phyloP scores from a whole-genome alignment of 2,888 invertebrate genomes.

The Frankliniella intonsa region DNA sequence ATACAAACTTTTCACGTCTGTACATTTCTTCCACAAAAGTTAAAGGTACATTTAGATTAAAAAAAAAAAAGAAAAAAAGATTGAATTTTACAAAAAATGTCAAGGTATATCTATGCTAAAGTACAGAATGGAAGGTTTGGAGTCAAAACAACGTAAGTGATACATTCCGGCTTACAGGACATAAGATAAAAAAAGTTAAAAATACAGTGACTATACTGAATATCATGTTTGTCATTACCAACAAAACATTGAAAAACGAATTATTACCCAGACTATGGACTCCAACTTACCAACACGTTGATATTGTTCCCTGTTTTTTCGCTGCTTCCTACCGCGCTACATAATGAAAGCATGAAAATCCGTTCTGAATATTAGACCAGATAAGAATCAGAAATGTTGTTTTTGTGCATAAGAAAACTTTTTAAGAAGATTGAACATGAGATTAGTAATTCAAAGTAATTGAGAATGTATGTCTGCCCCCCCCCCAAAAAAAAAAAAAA shows the following conservation, averaged over 20 bases:
- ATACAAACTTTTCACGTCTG: no score
- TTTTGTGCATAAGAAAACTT: slow-evolving; percentile 27
- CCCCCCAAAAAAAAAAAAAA: no score
- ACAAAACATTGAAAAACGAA: slow-evolving; percentile 22
- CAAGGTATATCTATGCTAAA: not conserved
- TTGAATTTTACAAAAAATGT: not conserved
- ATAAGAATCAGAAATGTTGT: slow-evolving; percentile 28
- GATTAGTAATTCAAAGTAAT: slow-evolving; percentile 5
- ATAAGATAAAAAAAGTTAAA: not conserved
- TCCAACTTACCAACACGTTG: slow-evolving; percentile 71
- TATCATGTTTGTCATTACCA: not conserved
- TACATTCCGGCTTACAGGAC: not conserved
- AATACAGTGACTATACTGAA: not conserved
- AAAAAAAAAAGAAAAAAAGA: not conserved
- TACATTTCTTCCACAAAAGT: no score
- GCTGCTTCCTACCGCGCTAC: slow-evolving; percentile 64
- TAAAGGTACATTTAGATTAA: no score
- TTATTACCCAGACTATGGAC: slow-evolving; percentile 36
- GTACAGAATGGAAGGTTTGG: not conserved
- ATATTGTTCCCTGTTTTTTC: slow-evolving; percentile 69
- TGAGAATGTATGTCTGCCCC: no score
- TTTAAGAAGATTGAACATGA: slow-evolving; percentile 28
- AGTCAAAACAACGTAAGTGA: not conserved
- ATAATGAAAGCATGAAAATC: slow-evolving; percentile 56
- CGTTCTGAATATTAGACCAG: slow-evolving; percentile 38